Conservation (phyloP, 2,797 vertebrate species). For the Rhinogobio ventralis region DNA sequence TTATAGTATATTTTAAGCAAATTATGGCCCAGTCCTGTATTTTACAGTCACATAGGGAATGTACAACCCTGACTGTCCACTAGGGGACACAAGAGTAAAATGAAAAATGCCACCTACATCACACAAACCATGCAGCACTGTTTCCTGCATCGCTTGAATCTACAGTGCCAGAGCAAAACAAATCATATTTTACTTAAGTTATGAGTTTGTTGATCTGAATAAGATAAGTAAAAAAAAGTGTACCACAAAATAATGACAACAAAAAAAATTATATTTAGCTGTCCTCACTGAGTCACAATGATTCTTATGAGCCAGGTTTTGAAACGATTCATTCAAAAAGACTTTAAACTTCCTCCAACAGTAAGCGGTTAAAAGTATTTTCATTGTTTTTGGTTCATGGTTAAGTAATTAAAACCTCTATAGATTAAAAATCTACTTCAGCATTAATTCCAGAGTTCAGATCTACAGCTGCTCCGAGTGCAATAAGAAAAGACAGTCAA, state of each 20-base stretch:
- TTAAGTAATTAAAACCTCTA: not conserved
- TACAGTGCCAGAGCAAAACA: not conserved
- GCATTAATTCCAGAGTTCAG: not conserved
- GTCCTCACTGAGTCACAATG: not conserved
- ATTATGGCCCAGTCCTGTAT: not conserved
- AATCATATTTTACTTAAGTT: not conserved
- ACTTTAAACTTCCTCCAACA: not conserved
- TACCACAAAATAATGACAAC: not conserved
- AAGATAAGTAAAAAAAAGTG: not conserved
- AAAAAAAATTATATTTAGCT: not conserved
- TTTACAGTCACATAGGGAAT: not conserved
- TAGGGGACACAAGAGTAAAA: conserved; percentile 21
- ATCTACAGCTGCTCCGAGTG: conserved; percentile 13
- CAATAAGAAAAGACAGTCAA: conserved; percentile 56
- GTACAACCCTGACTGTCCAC: conserved; percentile 9
- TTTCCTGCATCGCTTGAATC: not conserved
- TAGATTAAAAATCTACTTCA: not conserved
- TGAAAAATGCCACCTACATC: not conserved
- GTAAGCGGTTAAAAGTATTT: not conserved
- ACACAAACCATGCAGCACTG: not conserved
- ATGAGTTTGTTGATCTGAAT: not conserved
- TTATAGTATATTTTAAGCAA: not conserved
- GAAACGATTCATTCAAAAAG: not conserved
- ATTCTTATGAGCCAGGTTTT: not conserved
- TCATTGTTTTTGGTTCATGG: not conserved